A percentile compares a stretch with the other conserved stretches of the same genome.
Evolutionary conservation across 2,797 vertebrate species (phyloP).

Genomic region (Parauchenoglanis punctatus): DNA sequence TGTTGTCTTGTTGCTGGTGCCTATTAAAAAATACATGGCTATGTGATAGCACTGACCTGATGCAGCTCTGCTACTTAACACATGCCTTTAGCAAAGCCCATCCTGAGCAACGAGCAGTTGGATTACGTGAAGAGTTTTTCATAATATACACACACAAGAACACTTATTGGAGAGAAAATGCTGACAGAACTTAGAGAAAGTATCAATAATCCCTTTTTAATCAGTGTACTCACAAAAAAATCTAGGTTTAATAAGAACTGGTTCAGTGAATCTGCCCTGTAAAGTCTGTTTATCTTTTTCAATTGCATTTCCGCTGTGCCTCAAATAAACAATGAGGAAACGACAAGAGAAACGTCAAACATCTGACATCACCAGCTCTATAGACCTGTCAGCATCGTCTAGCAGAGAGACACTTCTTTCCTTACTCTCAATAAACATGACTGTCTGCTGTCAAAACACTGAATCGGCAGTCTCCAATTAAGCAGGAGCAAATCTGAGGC

Average conservation of each 20-base stretch:
- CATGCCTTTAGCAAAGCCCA: constrained; percentile 55
- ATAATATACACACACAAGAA: background rate
- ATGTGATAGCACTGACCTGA: constrained; percentile 73
- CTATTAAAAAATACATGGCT: constrained; percentile 75
- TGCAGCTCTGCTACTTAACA: constrained; percentile 59
- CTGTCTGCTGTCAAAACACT: constrained; percentile 65
- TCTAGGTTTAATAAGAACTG: background rate
- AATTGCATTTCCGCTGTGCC: constrained; percentile 10
- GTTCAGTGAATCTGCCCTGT: background rate
- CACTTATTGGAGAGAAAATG: background rate
- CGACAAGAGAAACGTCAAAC: constrained; percentile 36
- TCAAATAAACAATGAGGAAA: constrained; percentile 25
- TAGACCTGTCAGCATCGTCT: constrained; percentile 47
- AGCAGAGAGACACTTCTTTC: constrained; percentile 39
- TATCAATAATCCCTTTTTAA: background rate
- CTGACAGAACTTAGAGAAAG: background rate
- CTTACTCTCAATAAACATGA: constrained; percentile 50
- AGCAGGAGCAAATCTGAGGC: constrained; percentile 67
- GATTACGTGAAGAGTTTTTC: constrained; percentile 29
- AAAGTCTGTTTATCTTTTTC: background rate
- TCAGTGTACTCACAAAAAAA: background rate
- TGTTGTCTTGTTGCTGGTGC: constrained; percentile 62
- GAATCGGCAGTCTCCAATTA: constrained; percentile 76
- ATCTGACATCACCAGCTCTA: constrained; percentile 38
- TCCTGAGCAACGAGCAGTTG: constrained; percentile 40